Base-by-base conservation (phyloP, 2,113 vertebrate genomes). In the Hiodon alosoides region DNA sequence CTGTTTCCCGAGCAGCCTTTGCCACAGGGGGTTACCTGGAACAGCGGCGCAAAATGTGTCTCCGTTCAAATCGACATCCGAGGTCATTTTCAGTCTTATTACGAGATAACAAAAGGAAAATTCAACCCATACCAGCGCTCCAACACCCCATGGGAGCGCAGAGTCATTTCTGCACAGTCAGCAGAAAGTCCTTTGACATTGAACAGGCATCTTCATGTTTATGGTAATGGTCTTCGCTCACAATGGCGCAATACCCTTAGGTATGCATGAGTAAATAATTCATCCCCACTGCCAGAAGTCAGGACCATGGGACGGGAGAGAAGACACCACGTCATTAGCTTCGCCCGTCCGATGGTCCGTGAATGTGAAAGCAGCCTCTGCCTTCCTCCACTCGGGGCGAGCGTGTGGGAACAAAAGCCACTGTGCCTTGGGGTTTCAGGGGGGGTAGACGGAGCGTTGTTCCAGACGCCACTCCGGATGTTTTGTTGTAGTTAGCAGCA, bases 201-300 rank as follows among this genome's bases (percentile, higher is more conserved):
- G 13, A 3, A 3, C 9, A 46, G 80, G 82, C 80, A 84, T 85
- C 82, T 83, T 85, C 71, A 75, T 78, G 76, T 78, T 84, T 82
- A 83, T 77, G 84, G 82, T 78, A 77, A 64, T 79, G 77, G 79
- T 81, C 72, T 80, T 82, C 77, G 83, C 81, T 84, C 77, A 86
- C 85, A 85, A 85, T 86, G 86, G 83, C 81, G 79, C 83, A 90
- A 89, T 89, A 88, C 87, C 80, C 80, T 77, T 76, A 84, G 79
- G 80, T 82, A 86, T 72, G 83, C 88, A 84, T 80, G 84, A 85
- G 79, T 48, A 60, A 81, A 70, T 72, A 85, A 87, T 86, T 85
- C 81, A 86, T 89, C 78, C 83, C 86, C 78, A 85, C n/a, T 14
- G 8, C n/a, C n/a, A 16, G n/a, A 31, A 5, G 17, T 9, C 14